phyloP scores from a whole-genome alignment of 2,797 vertebrate genomes.

The Sibirionetta formosa region DNA sequence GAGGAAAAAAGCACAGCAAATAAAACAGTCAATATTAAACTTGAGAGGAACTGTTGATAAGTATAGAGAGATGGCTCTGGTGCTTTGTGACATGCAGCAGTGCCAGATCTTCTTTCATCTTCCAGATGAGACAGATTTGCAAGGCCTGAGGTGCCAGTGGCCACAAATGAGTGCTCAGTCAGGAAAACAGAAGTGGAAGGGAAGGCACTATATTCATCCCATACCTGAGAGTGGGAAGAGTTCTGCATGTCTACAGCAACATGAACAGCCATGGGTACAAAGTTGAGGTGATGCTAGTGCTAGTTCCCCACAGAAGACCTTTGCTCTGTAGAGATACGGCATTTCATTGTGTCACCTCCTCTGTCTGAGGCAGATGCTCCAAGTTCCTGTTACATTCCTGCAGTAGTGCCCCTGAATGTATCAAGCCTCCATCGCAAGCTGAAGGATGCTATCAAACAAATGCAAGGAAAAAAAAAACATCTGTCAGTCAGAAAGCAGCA shows the following conservation, averaged over 20 bases:
- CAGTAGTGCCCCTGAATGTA: not conserved
- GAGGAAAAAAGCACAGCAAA: not conserved
- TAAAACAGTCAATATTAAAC: not conserved
- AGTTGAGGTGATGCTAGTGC: accelerated
- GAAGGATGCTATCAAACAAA: not conserved
- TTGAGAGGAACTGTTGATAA: not conserved
- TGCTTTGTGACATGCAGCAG: not conserved
- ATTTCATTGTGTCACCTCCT: not conserved
- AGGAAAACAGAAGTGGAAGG: not conserved
- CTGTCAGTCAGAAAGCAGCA: not conserved
- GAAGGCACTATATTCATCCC: not conserved
- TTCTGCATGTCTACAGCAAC: accelerated
- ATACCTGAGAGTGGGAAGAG: not conserved
- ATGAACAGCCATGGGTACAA: accelerated
- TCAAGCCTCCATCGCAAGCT: not conserved
- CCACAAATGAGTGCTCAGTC: not conserved
- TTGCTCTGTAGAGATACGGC: not conserved
- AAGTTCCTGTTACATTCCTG: not conserved
- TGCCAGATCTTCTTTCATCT: not conserved
- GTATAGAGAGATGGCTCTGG: not conserved
- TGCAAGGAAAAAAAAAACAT: not conserved
- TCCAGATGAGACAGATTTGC: not conserved
- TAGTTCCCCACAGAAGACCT: not conserved
- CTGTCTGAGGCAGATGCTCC: not conserved
- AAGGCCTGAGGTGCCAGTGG: not conserved